Base-by-base conservation (phyloP, 2,888 invertebrate genomes). In the Drosophila antonietae region DNA sequence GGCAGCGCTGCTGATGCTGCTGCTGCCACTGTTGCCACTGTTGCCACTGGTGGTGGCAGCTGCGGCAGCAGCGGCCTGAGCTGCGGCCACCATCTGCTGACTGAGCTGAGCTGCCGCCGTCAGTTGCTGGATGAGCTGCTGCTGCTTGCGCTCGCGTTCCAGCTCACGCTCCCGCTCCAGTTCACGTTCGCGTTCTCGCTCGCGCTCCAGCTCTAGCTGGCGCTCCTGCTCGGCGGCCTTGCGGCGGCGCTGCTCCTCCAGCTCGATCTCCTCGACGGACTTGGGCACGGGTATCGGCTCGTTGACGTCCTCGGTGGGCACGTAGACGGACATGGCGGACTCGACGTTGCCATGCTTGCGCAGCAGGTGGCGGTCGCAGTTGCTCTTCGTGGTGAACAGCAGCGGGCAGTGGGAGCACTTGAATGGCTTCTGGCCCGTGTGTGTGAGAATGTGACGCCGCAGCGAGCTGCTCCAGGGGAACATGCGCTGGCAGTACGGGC, bases 381-480 rank as follows among this genome's bases (percentile, higher is more conserved):
- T 99, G 10, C 98, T 98, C 92, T 99, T 99, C 1, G 98, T 99
- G 41, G 98, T 99, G 92, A 99, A 99, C 1, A 98, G 95, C 10
- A 98, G 94, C 0, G 97, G 97, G 91, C 99, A 99, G 89, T 97
- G 96, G 0, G 97, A 96, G 92, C 99, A 99, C 91, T 98, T 97
- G 94, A 96, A 99, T 0, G 99, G 99, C 91, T 99, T 99, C 91
- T 98, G 98, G 2, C 97, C 98, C 0, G 98, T 99, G 92, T 99
- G 99, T 0, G 99, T 99, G 8, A 93, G 83, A 43, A 99, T 97
- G 92, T 99, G 99, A 12, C 99, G 95, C n/a, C 98, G 95, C 33
- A 99, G 94, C 0, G 98, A 98, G 35, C 98, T 98, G 0, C 97
- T 97, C 99, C 99, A 99, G 0, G 99, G 98, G 93, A 99, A 99